Evolutionary conservation across 2,113 vertebrate species (phyloP), one percentile per base, ranked within the genome.

Genomic region (Chauna torquata): DNA sequence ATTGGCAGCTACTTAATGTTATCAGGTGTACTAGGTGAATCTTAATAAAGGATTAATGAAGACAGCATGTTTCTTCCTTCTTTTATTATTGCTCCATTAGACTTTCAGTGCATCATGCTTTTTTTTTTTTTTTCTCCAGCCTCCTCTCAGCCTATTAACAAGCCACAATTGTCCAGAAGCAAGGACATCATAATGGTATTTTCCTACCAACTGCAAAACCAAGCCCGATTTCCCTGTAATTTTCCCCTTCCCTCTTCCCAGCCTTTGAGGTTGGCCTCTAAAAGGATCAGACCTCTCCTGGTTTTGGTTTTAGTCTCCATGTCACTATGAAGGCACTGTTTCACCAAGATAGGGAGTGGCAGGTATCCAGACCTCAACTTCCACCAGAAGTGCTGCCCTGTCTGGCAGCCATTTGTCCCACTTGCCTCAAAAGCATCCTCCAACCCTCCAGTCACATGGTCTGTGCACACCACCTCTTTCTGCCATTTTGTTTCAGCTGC

Each of bases 41-140:
- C 57, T 89, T 95, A 96, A 95, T 85, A 94, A 94, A 80, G 70
- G 58, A 91, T 82, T 94, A 87, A 96, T 84, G 82, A 94, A 92
- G 66, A 75, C 69, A 77, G 7, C 11, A 17, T 85, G 44, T 85
- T 96, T 92, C 61, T 71, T 96, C 44, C 47, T 79, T 49, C 16
- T 85, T 89, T 85, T 82, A 44, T 94, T 93, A 93, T 76, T 76
- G 15, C 19, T 87, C 47, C 52, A 72, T 87, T 84, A 94, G 42
- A 59, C 14, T 78, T 94, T 12, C 28, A 84, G 38, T 12, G 13
- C 11, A 72, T 34, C 16, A n/a, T 3, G 0, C 12, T 65, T 40
- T 75, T 69, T 30, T 17, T 24, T 0, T 16, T 62, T 44, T 71
- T 77, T 65, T 12, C 5, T 74, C 62, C 38, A 57, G 4, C 30